Percentiles rank a stretch among this genome's conserved stretches.
These are phyloP conservation scores for Macquaria ambigua DNA, from an alignment of 2,113 vertebrate species.

Conservation along the genomic window DNA sequence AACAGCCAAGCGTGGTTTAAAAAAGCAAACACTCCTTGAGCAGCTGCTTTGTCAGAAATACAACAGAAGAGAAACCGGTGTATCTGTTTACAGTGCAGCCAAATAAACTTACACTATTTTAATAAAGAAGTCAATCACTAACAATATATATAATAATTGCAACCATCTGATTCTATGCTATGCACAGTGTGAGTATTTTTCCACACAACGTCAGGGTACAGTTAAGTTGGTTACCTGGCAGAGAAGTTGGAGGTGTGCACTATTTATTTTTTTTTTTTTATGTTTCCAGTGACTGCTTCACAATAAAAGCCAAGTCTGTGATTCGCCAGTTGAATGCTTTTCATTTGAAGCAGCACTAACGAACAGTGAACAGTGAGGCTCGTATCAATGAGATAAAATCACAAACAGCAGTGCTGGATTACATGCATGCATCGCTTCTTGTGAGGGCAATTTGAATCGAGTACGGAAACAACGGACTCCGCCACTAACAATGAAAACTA, in stretches of 20 bases:
- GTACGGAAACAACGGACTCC: background rate
- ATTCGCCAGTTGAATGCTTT: background rate
- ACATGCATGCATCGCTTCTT: background rate
- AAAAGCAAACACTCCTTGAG: too few species aligned
- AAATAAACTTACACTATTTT: too few species aligned
- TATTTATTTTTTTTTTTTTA: too few species aligned
- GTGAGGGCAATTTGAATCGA: background rate
- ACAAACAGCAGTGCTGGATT: background rate
- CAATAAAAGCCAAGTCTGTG: background rate
- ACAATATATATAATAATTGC: too few species aligned
- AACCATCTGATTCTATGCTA: too few species aligned
- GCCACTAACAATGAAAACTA: background rate
- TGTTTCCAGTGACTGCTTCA: background rate
- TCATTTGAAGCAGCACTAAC: background rate
- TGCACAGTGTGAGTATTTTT: too few species aligned
- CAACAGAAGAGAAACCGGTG: too few species aligned
- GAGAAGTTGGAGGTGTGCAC: background rate
- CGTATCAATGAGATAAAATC: background rate
- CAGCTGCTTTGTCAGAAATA: too few species aligned
- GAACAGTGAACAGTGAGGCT: background rate
- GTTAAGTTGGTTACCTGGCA: background rate
- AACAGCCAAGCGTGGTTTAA: too few species aligned
- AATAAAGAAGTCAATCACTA: too few species aligned
- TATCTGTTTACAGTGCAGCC: too few species aligned
- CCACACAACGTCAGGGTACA: too few species aligned